Evolutionary conservation across 2,797 vertebrate genomes (phyloP), one percentile per base, ranked within the genome.

Genomic region (Dryobates pubescens): DNA sequence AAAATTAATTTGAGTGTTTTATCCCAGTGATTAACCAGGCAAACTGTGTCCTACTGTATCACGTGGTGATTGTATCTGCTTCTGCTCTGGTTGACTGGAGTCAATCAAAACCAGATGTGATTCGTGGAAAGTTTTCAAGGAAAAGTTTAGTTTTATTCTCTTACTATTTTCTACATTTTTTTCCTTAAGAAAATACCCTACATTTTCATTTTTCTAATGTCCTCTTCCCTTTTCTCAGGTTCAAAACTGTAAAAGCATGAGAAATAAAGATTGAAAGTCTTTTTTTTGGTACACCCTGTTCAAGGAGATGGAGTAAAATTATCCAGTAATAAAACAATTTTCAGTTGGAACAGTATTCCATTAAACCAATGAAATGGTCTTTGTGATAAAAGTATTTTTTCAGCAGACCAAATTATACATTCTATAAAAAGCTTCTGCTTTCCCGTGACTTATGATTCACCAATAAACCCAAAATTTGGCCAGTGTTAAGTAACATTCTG

Each of bases 1-100:
- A 90, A 92, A 95, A 95, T 87, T 94, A 94, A 95, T 96, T 90
- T 68, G 78, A 86, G 72, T 49, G 51, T 92, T 91, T 92, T 75
- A 74, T 74, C 18, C 53, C 59, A 91, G 47, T 79, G 67, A 69
- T 80, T 93, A 94, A 62, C 62, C 38, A 85, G 88, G 91, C 69
- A 90, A 59, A 68, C n/a, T 86, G 8, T 82, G 69, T 87, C 56
- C 32, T 71, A 56, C 62, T 92, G 7, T 71, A 54, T 80, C 71
- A 65, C 1, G 1, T 69, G 51, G 32, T 71, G 63, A 88, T 73
- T 88, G 64, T 92, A 92, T 69, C 88, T 91, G 57, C 17, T 94
- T 2, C 64, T 78, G 36, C 53, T 88, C 43, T 8, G 12, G 29
- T 71, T 82, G 29, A 71, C 38, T 71, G 10, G 17, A 88, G 45